Evolutionary conservation across 2,888 invertebrate species (phyloP), one percentile per base, ranked within the genome.

Genomic region (Acronicta leporina): DNA sequence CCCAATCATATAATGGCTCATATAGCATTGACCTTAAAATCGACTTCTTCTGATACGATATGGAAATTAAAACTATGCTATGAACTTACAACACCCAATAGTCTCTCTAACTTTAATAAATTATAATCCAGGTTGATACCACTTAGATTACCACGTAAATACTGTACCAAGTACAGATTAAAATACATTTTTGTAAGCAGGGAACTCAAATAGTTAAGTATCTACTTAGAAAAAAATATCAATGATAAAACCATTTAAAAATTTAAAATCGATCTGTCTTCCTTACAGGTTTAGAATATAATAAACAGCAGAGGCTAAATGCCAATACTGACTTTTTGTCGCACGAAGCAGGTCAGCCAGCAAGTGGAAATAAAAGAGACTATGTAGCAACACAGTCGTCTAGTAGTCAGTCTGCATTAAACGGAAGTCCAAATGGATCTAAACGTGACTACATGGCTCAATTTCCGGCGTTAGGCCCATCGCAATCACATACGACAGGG

Each of bases 251-350:
- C 20, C 27, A 27, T 6, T 5, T 27, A 27, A 27, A 7, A 1
- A 27, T 7, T 6, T 27, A 27, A 25, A 25, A 25, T 25, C 2
- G 5, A 5, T 27, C 27, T 27, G 7, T 15, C 0, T 15, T 73
- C 41, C 69, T 43, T 87, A 44, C 82, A 92, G 92, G 86, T 41
- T 70, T 85, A 53, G 85, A 87, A 74, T 82, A 82, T 55, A 82
- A 79, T 50, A 84, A 78, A 53, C 83, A 64, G n/a, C 76, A 87
- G 58, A 75, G 82, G 43, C 81, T 85, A 58, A 91, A 87, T 80
- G 77, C 87, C 6, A 92, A 86, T 68, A 85, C 83, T 6, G 94
- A 94, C 63, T 94, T 94, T 63, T 82, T 94, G 76, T 65, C 87
- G 30, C 94, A 94, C 49, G 94, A 94, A 87, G 84, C 85, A 45